Percentiles rank a stretch among this genome's conserved stretches.
Conservation (phyloP, 2,113 vertebrate species). For the Monopterus albus region DNA sequence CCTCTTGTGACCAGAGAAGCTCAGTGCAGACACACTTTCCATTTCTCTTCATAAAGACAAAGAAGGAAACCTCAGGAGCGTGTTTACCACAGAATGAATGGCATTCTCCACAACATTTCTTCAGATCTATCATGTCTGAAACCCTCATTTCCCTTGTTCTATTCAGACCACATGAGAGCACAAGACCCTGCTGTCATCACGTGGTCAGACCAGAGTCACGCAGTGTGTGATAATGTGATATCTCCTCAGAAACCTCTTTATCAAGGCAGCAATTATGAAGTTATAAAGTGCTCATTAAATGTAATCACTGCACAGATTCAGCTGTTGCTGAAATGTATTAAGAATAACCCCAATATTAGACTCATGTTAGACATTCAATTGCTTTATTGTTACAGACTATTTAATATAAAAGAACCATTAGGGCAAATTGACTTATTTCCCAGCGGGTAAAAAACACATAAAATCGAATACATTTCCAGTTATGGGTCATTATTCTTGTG, state of each 20-base stretch:
- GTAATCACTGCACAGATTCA: background rate
- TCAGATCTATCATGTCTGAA: slow-evolving; percentile 35
- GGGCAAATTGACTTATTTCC: slow-evolving; percentile 2
- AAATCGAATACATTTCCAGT: background rate
- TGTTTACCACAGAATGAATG: slow-evolving; percentile 21
- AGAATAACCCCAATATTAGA: background rate
- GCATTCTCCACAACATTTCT: background rate
- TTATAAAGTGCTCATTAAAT: slow-evolving; percentile 9
- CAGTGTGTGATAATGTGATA: background rate
- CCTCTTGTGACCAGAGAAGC: slow-evolving; percentile 48
- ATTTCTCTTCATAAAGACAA: background rate
- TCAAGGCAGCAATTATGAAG: background rate
- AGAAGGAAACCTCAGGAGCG: background rate
- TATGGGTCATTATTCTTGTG: background rate
- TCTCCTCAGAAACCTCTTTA: background rate
- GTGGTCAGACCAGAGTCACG: slow-evolving; percentile 21
- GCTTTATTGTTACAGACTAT: slow-evolving; percentile 51
- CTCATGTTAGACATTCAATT: background rate
- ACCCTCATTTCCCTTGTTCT: background rate
- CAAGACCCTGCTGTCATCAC: slow-evolving; percentile 31
- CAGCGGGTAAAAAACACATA: background rate
- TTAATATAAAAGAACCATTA: background rate
- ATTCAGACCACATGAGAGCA: slow-evolving; percentile 52
- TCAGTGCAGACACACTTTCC: background rate
- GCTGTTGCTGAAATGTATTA: background rate